Base-by-base conservation (phyloP, 2,888 invertebrate species). In the Hoplodrina blanda region DNA sequence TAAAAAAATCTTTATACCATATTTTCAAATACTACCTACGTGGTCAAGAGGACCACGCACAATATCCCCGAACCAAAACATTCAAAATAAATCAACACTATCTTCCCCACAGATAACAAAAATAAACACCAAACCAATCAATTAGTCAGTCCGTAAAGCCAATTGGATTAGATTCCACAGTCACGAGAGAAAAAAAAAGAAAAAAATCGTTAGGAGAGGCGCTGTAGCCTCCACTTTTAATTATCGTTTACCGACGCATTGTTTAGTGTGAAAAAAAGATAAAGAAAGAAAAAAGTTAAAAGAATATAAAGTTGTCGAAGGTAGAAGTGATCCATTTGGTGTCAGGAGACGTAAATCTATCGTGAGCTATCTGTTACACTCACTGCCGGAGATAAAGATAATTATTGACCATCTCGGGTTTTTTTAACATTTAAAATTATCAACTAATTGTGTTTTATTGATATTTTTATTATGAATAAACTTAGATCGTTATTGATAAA, bases 241-340 rank as follows among this genome's bases (percentile, higher is more conserved):
- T 94, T 93, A 94, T 91, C 92, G 90, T 91, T 91, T 91, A 92
- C 93, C 91, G 91, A 86, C 89, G 90, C 85, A 91, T 91, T 93
- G 93, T 93, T 92, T 92, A 82, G 85, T 75, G 82, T 76, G 72
- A 83, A 84, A 81, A 87, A 82, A 88, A 88, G 64, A 65, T 67
- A 65, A 61, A 61, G 52, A 69, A 82, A 85, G 83, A 88, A 82
- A 87, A 83, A 84, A 76, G 74, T 79, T 77, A 81, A 82, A 80
- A 85, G 84, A 84, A 81, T 89, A 92, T 92, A 91, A 90, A 92
- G 92, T 90, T 92, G 92, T 92, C 88, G 83, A 80, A 79, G 85
- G 71, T 73, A 80, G 80, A 83, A 78, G 80, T 82, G 84, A 84
- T 85, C 81, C 81, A 79, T 85, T 79, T 76, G 69, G 73, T 84